Evolutionary conservation across 2,888 invertebrate species (phyloP).

Genomic region (Parnassius apollo): DNA sequence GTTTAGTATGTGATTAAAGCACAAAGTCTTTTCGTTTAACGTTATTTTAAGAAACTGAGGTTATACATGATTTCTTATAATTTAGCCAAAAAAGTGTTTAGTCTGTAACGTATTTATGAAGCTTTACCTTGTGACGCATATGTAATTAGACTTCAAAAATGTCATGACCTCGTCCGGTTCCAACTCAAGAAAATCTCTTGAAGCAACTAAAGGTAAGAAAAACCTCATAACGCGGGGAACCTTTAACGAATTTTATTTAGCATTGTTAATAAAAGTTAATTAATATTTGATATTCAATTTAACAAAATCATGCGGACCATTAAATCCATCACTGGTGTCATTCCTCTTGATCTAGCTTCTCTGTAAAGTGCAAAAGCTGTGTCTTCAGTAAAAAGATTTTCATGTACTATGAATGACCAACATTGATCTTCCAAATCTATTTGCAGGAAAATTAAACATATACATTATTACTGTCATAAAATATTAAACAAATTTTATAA

Average conservation of each 20-base stretch:
- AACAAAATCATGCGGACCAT: constrained; percentile 66
- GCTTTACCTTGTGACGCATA: constrained; percentile 86
- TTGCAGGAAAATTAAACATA: constrained; percentile 14
- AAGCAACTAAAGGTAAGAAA: constrained; percentile 88
- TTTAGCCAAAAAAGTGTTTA: too few relatives aligned
- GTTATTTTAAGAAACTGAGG: too few relatives aligned
- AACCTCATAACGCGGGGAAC: constrained; percentile 87
- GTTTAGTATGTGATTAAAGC: too few relatives aligned
- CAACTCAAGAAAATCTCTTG: constrained; percentile 86
- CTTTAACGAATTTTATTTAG: constrained; percentile 37
- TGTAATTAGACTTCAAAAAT: constrained; percentile 86
- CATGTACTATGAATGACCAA: constrained; percentile 87
- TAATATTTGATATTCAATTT: background rate
- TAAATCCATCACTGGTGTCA: constrained; percentile 84
- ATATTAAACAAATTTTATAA: background rate
- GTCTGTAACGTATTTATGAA: background rate
- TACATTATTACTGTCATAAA: background rate
- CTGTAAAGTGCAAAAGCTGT: constrained; percentile 86
- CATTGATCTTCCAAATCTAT: constrained; percentile 88
- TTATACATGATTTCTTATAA: too few relatives aligned
- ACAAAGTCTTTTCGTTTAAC: too few relatives aligned
- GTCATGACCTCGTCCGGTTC: constrained; percentile 84
- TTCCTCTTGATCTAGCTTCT: constrained; percentile 79
- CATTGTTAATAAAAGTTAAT: background rate
- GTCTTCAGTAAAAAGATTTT: constrained; percentile 86